These are phyloP conservation scores for Rhabdomys pumilio DNA, from an alignment of 2,797 vertebrate species.

Conservation along the genomic window DNA sequence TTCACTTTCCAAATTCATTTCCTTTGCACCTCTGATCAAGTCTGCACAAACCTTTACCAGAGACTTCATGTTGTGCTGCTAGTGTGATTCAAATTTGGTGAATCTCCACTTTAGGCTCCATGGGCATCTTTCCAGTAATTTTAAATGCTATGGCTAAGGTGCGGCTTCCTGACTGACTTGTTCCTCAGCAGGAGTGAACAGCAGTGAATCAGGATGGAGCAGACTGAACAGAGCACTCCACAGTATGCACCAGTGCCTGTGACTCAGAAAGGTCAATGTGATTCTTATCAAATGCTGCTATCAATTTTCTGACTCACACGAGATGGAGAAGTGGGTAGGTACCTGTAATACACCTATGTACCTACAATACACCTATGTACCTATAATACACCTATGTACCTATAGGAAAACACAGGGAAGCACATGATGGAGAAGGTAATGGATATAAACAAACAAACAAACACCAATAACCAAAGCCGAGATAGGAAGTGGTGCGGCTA, in stretches of 20 bases:
- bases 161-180: constrained; percentile 97
- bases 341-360: too few species aligned
- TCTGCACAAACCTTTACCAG: constrained; percentile 92
- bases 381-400: too few species aligned
- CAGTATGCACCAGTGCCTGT: accelerated
- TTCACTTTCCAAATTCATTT: neutral
- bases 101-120: constrained; percentile 97
- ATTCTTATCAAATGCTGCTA: neutral
- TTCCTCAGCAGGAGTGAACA: constrained; percentile 89
- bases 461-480: neutral
- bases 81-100: constrained; percentile 97
- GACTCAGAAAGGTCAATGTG: constrained; percentile 37
- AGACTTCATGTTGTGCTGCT: constrained; percentile 98
- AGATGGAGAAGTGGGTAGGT: neutral
- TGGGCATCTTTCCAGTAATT: constrained; percentile 96
- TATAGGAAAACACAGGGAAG: neutral
- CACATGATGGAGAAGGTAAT: accelerated
- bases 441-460: neutral
- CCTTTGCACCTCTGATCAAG: neutral
- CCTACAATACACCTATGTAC: too few species aligned
- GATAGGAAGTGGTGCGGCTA: neutral
- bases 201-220: constrained; percentile 93
- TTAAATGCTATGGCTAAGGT: constrained; percentile 95
- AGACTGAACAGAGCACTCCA: accelerated
- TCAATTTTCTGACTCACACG: neutral